A percentile compares a stretch with the other conserved stretches of the same genome.
Conservation (phyloP, 2,797 vertebrate species). For the Loriculus beryllinus region DNA sequence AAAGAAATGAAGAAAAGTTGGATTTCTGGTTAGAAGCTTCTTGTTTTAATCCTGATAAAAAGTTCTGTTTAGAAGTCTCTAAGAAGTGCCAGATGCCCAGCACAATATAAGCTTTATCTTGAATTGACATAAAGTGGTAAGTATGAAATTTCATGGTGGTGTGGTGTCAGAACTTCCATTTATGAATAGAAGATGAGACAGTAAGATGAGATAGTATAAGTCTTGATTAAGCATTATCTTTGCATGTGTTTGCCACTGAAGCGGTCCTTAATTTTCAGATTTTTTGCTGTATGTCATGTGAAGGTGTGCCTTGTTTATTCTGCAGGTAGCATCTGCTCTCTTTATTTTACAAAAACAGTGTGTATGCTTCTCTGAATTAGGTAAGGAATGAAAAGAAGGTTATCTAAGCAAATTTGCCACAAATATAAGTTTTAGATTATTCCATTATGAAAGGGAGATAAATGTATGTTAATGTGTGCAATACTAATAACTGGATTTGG, state of each 20-base stretch:
- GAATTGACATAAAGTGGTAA: neutral
- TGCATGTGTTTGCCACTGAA: neutral
- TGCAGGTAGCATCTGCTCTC: neutral
- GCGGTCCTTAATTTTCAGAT: neutral
- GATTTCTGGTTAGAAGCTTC: neutral
- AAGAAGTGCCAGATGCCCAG: neutral
- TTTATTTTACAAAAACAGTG: neutral
- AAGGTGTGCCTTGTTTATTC: neutral
- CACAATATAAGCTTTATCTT: neutral
- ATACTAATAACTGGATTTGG: neutral
- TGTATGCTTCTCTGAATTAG: neutral
- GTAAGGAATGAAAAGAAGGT: neutral
- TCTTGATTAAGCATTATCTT: neutral
- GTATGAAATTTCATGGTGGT: neutral
- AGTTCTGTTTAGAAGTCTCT: neutral
- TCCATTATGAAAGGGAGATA: neutral
- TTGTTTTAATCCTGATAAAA: neutral
- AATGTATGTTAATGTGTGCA: neutral
- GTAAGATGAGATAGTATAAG: neutral
- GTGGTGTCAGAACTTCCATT: neutral
- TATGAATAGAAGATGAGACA: neutral
- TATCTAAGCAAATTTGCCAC: neutral
- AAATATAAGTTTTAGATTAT: neutral
- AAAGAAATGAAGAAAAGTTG: neutral
- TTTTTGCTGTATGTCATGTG: neutral